Evolutionary conservation across 2,113 vertebrate species (phyloP), one percentile per base, ranked within the genome.

Genomic region (Haliaeetus leucogaster): DNA sequence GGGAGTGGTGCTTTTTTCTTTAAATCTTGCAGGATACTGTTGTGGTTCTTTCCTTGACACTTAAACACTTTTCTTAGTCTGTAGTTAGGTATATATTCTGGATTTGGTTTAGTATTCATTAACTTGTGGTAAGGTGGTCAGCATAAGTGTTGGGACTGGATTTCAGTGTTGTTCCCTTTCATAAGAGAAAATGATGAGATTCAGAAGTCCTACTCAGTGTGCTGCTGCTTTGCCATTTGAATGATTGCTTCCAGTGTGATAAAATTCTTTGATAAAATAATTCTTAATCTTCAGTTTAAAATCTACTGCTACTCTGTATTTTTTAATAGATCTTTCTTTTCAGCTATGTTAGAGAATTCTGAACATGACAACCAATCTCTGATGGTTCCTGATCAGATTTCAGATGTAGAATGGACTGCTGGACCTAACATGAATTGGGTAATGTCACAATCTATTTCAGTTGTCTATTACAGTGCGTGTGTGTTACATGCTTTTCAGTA

Each of bases 391-490:
- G 97, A 98, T 22, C 65, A 91, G 71, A 15, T 86, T 67, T 73
- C 67, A 10, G 98, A 98, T 12, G 36, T 8, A 34, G 98, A 98
- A 53, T 98, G 98, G 98, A 96, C 92, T 87, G 89, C 95, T 83
- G 98, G 96, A 80, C 93, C 96, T 40, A 94, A 86, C 62, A 83
- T 98, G 84, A 97, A 81, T 19, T 96, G 97, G 97, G 98, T 98
- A 97, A 97, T 3, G 4, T 42, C 19, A 90, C 94, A 87, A 95
- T 34, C 16, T 42, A 1, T 68, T 93, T 92, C 3, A 4, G 6
- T 12, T 72, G 27, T 76, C 30, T 89, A 34, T 42, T 48, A 26
- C 20, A 42, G 4, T 76, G 22, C 17, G 13, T 47, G 22, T 22
- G 11, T 5, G 4, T 67, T 18, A 55, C 3, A 5, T 14, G 2